phyloP scores from a whole-genome alignment of 2,797 vertebrate species.

The Myotis vivesi region DNA sequence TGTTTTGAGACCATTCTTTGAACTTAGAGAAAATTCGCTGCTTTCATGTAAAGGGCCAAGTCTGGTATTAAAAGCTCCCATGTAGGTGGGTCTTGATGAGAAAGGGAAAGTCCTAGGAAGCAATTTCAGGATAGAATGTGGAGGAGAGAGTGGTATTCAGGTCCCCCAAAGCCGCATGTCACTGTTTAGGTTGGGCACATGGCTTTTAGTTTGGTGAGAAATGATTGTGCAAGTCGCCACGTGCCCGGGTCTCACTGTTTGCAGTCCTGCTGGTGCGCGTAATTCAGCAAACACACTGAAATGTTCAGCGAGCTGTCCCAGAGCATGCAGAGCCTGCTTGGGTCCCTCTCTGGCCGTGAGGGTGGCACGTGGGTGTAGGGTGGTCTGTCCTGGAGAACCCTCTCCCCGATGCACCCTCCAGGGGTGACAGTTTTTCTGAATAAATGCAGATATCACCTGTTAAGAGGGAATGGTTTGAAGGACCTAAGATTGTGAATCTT shows the following conservation, averaged over 20 bases:
- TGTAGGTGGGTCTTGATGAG: neutral
- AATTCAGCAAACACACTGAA: slow-evolving; percentile 41
- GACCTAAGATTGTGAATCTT: slow-evolving; percentile 4
- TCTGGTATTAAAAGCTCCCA: neutral
- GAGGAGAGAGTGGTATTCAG: neutral
- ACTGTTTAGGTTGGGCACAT: accelerated
- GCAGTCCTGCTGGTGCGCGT: neutral
- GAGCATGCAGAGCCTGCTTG: neutral
- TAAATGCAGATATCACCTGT: neutral
- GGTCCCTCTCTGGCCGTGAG: slow-evolving; percentile 28
- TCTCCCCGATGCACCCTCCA: accelerated
- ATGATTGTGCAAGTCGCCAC: neutral
- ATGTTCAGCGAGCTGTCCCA: slow-evolving; percentile 33
- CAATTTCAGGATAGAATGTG: neutral
- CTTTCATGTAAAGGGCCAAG: neutral
- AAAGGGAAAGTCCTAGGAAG: neutral
- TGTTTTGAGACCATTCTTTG: slow-evolving; percentile 62
- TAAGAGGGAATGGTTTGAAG: neutral
- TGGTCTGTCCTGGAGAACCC: slow-evolving; percentile 44
- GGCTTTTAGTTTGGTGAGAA: neutral
- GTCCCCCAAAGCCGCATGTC: accelerated
- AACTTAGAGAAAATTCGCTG: slow-evolving; percentile 56
- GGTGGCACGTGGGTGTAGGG: neutral
- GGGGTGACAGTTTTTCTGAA: neutral
- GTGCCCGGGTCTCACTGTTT: neutral